These are phyloP conservation scores for Cyrtodaria siliqua DNA, from an alignment of 2,888 invertebrate species.

Conservation along the genomic window DNA sequence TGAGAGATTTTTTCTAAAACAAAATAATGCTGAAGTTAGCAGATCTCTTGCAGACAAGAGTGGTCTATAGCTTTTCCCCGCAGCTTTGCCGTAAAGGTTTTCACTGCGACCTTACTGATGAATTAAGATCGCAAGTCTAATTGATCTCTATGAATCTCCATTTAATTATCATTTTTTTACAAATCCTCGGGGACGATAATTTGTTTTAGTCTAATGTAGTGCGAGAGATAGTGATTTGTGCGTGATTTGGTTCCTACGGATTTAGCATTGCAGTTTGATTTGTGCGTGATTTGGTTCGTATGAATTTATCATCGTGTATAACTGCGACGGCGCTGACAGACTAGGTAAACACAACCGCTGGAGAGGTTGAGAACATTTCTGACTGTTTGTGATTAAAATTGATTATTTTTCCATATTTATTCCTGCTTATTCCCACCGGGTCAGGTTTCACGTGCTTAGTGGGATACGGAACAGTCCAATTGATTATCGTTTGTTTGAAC, in stretches of 20 bases:
- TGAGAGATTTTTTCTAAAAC: too few relatives aligned
- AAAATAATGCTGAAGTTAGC: too few relatives aligned
- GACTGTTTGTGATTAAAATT: constrained; percentile 79
- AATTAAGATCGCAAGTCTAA: constrained; percentile 40
- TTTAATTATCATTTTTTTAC: constrained; percentile 40
- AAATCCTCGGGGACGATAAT: constrained; percentile 46
- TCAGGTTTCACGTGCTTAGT: constrained; percentile 66
- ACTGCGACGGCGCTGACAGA: constrained; percentile 49
- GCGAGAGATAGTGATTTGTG: constrained; percentile 52
- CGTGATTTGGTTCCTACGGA: constrained; percentile 58
- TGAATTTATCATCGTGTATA: constrained; percentile 62
- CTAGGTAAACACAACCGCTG: constrained; percentile 75
- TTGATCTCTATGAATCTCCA: constrained; percentile 23
- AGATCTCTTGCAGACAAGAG: too few relatives aligned
- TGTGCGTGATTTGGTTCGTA: constrained; percentile 44
- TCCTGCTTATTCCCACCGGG: constrained; percentile 60
- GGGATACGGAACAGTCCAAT: constrained; percentile 69
- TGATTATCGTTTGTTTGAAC: constrained; percentile 71
- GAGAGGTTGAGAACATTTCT: constrained; percentile 64
- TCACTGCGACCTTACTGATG: constrained; percentile 22
- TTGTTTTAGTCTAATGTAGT: constrained; percentile 59
- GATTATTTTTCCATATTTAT: constrained; percentile 74
- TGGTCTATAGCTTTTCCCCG: too few relatives aligned
- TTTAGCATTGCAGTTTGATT: constrained; percentile 44
- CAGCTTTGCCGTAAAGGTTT: too few relatives aligned